Evolutionary conservation across 2,888 invertebrate genomes (phyloP), one percentile per base, ranked within the genome.

Genomic region (Spodoptera exigua): DNA sequence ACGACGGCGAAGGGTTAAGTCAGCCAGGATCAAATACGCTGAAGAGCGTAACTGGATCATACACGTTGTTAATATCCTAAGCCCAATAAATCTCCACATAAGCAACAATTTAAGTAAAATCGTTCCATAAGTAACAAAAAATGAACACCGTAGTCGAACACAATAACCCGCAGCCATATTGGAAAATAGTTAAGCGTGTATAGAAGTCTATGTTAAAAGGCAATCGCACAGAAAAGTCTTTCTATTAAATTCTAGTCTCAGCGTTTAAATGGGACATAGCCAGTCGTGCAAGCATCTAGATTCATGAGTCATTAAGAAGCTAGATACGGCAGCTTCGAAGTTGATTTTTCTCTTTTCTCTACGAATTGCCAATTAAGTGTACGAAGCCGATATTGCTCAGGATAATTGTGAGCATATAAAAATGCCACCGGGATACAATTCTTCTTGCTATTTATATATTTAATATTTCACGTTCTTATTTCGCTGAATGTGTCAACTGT

Each of bases 221-320:
- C 41, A 37, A 40, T 55, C 17, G 37, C n/a, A 59, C 36, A 51
- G n/a, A 13, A 34, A n/a, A 43, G 37, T 39, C 53, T 46, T 39
- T 39, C 45, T 44, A 55, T 56, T 63, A 60, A 57, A 55, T 63
- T 39, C 57, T 57, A 39, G 43, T 48, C 52, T 32, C 60, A 60
- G 48, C 37, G 35, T 57, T 57, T 57, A 52, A 71, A 57, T 71
- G 39, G 37, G 47, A 57, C 16, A 53, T 36, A 52, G 37, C 43
- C 44, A 57, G 60, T 51, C 18, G 48, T 32, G 41, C 55, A 43
- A 67, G 52, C 52, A 60, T 54, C 54, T 62, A 59, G 62, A 67
- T 62, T 67, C 67, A 63, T 71, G 68, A 63, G 57, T 67, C 63
- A 71, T 71, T 72, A 71, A 68, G 61, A 56, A 61, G 43, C 44